These are phyloP conservation scores for Nezara viridula DNA, from an alignment of 2,888 invertebrate genomes.

Conservation along the genomic window DNA sequence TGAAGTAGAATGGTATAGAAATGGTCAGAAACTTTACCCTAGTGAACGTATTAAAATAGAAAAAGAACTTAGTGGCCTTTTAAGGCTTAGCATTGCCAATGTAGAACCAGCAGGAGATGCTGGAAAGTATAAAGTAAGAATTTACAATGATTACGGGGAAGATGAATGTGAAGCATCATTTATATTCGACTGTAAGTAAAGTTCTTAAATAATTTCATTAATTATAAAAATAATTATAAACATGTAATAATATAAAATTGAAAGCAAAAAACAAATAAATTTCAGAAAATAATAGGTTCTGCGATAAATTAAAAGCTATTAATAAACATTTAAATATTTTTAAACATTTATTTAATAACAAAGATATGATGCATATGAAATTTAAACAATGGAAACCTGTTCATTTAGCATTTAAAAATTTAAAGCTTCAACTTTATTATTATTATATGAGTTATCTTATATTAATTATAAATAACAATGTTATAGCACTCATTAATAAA, in stretches of 20 bases:
- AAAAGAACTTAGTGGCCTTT: constrained; percentile 84
- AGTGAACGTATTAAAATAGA: constrained; percentile 87
- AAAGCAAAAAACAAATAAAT: not conserved
- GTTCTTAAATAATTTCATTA: not conserved
- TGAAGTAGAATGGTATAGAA: constrained; percentile 88
- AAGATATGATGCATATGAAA: not conserved
- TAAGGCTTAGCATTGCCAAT: constrained; percentile 84
- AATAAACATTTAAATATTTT: no score
- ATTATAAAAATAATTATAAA: not conserved
- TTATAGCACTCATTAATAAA: not conserved
- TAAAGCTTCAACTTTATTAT: not conserved
- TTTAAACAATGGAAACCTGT: not conserved
- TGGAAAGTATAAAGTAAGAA: constrained; percentile 86
- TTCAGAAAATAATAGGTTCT: not conserved
- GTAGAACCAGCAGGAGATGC: constrained; percentile 83
- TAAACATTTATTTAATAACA: not conserved
- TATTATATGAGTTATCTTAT: not conserved
- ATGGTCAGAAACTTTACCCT: constrained; percentile 83
- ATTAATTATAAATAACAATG: not conserved
- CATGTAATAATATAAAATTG: not conserved
- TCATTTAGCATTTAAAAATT: not conserved
- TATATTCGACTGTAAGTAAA: constrained; percentile 81
- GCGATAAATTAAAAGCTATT: not conserved
- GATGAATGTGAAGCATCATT: constrained; percentile 85
- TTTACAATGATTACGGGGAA: constrained; percentile 88